Evolutionary conservation across 2,797 vertebrate species (phyloP).

Genomic region (Crax fasciolata): DNA sequence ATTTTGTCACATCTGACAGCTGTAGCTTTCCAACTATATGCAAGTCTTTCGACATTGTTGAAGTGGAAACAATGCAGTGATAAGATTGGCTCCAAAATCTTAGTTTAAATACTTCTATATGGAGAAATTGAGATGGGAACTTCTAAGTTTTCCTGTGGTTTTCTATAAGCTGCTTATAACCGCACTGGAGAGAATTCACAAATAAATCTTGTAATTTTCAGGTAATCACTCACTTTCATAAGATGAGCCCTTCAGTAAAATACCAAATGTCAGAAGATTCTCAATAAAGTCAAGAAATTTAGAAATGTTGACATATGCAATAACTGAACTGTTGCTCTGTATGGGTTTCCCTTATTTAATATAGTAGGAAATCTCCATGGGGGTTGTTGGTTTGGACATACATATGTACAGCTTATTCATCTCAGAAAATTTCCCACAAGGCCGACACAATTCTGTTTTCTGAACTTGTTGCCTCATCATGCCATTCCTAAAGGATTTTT

Average conservation of each 20-base stretch:
- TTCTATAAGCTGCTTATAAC: conserved; percentile 37
- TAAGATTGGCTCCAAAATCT: conserved; percentile 39
- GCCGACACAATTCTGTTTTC: conserved; percentile 32
- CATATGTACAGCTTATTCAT: conserved; percentile 68
- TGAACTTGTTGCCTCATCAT: conserved; percentile 37
- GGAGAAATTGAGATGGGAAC: conserved; percentile 24
- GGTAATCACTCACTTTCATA: conserved; percentile 50
- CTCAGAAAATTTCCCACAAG: conserved; percentile 57
- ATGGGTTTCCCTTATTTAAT: conserved; percentile 63
- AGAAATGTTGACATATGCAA: conserved; percentile 72
- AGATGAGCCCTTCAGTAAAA: conserved; percentile 70
- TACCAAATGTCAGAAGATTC: conserved; percentile 69
- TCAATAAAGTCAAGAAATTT: conserved; percentile 73
- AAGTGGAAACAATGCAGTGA: conserved; percentile 26
- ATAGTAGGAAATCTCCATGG: conserved; percentile 56
- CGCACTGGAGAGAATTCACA: conserved; percentile 50
- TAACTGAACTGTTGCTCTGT: conserved; percentile 49
- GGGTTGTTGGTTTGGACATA: conserved; percentile 56
- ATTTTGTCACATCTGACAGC: neutral
- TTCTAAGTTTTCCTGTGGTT: conserved; percentile 22
- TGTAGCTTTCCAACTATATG: neutral
- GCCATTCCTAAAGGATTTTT: conserved; percentile 23
- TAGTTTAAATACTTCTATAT: conserved; percentile 41
- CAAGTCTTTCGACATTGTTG: conserved; percentile 16
- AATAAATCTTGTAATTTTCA: conserved; percentile 71